Evolutionary conservation across 2,888 invertebrate species (phyloP).

Genomic region (Erebia ligea): DNA sequence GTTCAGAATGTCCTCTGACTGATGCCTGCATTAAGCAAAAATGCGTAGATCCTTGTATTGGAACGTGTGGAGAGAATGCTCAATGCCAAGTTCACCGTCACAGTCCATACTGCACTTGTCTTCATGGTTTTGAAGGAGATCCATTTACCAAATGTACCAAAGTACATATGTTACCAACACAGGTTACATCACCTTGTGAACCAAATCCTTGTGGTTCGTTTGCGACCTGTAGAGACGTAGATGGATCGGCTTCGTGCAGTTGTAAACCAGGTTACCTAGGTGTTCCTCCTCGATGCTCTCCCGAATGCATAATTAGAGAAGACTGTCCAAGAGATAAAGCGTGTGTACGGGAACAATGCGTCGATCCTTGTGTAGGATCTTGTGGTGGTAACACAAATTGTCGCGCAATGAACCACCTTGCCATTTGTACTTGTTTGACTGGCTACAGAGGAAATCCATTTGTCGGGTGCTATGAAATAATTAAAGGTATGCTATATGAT

Average conservation of each 20-base stretch:
- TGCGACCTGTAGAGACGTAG: conserved; percentile 83
- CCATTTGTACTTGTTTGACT: conserved; percentile 87
- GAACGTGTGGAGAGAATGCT: conserved; percentile 87
- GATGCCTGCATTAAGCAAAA: conserved; percentile 90
- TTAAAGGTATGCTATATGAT: conserved; percentile 53
- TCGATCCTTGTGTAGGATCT: conserved; percentile 87
- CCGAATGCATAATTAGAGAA: conserved; percentile 89
- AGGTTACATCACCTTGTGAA: conserved; percentile 79
- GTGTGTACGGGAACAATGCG: conserved; percentile 89
- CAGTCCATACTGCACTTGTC: conserved; percentile 89
- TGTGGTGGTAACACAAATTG: conserved; percentile 89
- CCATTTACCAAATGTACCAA: conserved; percentile 84
- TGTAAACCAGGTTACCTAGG: conserved; percentile 87
- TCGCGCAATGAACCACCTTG: conserved; percentile 88
- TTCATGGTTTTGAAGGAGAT: conserved; percentile 88
- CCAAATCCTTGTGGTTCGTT: conserved; percentile 89
- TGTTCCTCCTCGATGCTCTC: conserved; percentile 87
- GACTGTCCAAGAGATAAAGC: conserved; percentile 89
- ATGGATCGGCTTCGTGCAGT: conserved; percentile 82
- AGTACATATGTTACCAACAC: conserved; percentile 80
- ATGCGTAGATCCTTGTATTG: conserved; percentile 92
- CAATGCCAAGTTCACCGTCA: conserved; percentile 88
- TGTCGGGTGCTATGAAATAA: conserved; percentile 67
- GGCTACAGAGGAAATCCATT: conserved; percentile 90
- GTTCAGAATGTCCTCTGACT: conserved; percentile 90